These are phyloP conservation scores for Drosophila bocqueti DNA, from an alignment of 1,140 invertebrate genomes.

Conservation along the genomic window DNA sequence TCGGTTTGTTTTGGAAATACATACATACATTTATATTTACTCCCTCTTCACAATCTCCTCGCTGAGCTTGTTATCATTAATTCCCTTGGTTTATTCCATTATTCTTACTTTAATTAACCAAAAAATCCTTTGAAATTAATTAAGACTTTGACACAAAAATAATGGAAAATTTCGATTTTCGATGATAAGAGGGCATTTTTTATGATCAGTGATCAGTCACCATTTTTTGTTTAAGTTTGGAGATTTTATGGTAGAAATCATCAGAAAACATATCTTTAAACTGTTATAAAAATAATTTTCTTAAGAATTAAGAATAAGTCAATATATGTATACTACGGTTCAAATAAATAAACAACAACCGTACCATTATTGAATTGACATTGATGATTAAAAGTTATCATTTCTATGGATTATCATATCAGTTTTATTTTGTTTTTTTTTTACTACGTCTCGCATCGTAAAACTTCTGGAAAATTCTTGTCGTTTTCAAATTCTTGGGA, in stretches of 20 bases:
- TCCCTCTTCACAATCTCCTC: not conserved
- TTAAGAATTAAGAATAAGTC: not conserved
- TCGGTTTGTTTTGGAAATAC: not conserved
- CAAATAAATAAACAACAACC: not conserved
- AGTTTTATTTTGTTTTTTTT: not conserved
- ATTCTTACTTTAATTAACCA: not conserved
- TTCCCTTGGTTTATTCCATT: not conserved
- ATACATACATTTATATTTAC: slow-evolving; percentile 3
- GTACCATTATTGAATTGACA: not conserved
- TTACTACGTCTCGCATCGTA: slow-evolving; percentile 16
- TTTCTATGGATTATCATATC: slow-evolving; percentile 25
- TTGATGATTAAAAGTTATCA: slow-evolving; percentile 6
- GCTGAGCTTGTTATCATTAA: slow-evolving; percentile 2
- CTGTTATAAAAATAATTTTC: not conserved
- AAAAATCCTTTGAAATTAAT: not conserved
- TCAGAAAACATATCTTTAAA: no score
- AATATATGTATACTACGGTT: not conserved
- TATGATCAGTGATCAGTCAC: not conserved
- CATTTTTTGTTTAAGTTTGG: not conserved
- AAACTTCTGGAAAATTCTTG: slow-evolving; percentile 39
- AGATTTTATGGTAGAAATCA: not conserved
- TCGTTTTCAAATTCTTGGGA: not conserved
- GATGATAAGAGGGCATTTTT: not conserved
- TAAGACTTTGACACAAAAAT: not conserved
- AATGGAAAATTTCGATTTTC: not conserved